Base-by-base conservation (phyloP, 1,140 invertebrate species). In the Drosophila rufa region DNA sequence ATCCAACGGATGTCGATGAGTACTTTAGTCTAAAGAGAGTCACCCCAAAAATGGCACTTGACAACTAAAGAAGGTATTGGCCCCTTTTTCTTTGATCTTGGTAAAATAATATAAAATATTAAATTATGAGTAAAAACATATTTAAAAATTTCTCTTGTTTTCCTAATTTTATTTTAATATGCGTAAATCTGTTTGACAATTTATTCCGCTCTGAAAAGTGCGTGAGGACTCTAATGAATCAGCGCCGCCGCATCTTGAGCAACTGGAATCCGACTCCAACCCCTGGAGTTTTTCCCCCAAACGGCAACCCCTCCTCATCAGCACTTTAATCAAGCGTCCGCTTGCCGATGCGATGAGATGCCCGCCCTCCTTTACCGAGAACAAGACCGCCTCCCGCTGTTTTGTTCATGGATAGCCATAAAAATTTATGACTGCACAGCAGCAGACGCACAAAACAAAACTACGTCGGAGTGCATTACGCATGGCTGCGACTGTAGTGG, bases 401-500 rank as follows among this genome's bases (percentile, higher is more conserved):
- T 79, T 64, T 55, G 40, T 71, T 60, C 76, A 71, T 43, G 65
- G 53, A 56, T 56, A 78, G 60, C 76, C 75, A 79, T 79, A 64
- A 79, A 79, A 70, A 57, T 79, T 79, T 79, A 79, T 79, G 66
- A 43, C 66, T 30, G 45, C 51, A 57, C 57, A 60, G 70, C 53
- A 73, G 53, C 53, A 73, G 53, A 70, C 65, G 76, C 50, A 79
- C 58, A 71, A 70, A 46, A 70, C 64, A 42, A 60, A 74, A 73
- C 57, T 70, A 48, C 50, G 53, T 17, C 50, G 57, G 22, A 64
- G 74, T 68, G 64, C 74, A 68, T 67, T 76, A 66, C 73, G 75
- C 75, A 77, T 61, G 50, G 42, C 43, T 56, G 74, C 43, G 40
- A 42, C 50, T 62, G 48, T 19, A 58, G 74, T 48, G 48, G 60